Evolutionary conservation across 2,888 invertebrate species (phyloP), one percentile per base, ranked within the genome.

Genomic region (Seira sanloemensis): DNA sequence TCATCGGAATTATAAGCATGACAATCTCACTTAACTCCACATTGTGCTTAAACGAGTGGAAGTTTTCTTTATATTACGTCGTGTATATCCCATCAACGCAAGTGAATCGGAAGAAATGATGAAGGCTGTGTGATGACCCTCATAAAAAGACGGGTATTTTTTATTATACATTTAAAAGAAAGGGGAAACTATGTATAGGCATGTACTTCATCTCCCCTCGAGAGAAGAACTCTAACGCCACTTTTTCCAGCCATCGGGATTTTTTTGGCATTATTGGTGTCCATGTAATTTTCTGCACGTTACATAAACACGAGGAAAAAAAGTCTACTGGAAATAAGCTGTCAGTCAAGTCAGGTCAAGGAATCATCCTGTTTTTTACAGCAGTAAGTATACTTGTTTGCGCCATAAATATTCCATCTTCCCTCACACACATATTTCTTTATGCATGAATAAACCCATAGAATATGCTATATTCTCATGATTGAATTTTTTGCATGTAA

Each of bases 301-400:
- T 65, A 65, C 65, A 21, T 2, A 23, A 65, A 65, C 65, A 65
- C 18, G 21, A 9, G 58, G 12, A 19, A 54, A 54, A 54, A n/a
- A n/a, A n/a, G n/a, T n/a, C 19, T 16, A 21, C 71, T 71, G 24
- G 54, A 71, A 71, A 71, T 46, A 71, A 50, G 71, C 71, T 71
- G 71, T 71, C 71, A 71, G 71, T 50, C 71, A 71, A 24, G 71
- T 71, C 69, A 69, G 21, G 27, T 21, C 68, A 68, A 24, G n/a
- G 37, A 37, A 37, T 37, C 37, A 37, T 37, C n/a, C n/a, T n/a
- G n/a, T n/a, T n/a, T n/a, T n/a, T n/a, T n/a, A n/a, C n/a, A n/a
- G n/a, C n/a, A n/a, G n/a, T n/a, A n/a, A n/a, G n/a, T n/a, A n/a
- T n/a, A n/a, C n/a, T n/a, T n/a, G n/a, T n/a, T n/a, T n/a, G n/a